Evolutionary conservation across 1,140 invertebrate species (phyloP), one percentile per base, ranked within the genome.

Genomic region (Trialeurodes vaporariorum): DNA sequence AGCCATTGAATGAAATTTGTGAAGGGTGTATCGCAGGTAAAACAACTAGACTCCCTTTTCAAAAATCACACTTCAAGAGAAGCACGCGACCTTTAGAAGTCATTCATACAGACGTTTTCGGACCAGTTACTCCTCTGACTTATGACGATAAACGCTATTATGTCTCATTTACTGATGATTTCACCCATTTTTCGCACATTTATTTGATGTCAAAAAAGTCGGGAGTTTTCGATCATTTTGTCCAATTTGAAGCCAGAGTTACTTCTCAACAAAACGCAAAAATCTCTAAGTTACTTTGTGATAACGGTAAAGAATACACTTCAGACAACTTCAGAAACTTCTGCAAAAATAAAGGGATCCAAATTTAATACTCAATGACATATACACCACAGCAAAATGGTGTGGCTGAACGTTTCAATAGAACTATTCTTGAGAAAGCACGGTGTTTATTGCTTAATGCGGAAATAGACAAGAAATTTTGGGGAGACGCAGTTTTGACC

Each of bases 341-440:
- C 26, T 69, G 70, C 63, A 49, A n/a, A 34, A 75, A 79, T 63
- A 74, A 76, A 21, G 74, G 74, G n/a, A 73, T 76, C 22, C 61
- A 70, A 17, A 66, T 72, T 61, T 64, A 74, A 25, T 64, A 26
- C 22, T 75, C 72, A 2, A 70, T 73, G 25, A 68, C 75, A 1
- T 77, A 77, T 66, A 75, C 70, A 11, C 77, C 76, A 12, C 67
- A 79, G 69, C 73, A 75, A 65, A 79, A 79, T 70, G 77, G 77
- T 23, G 67, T 76, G 1, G 69, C 71, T 26, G 77, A 76, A 69
- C 49, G 75, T 27, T 62, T 70, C 21, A 76, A 76, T 68, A 69
- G 72, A 1, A 76, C 72, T 17, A 21, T 61, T 22, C 5, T 49
- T 5, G 17, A 49, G 5, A 49, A 27, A 64, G 17, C 64, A 66